Evolutionary conservation across 2,797 vertebrate species (phyloP), one percentile per base, ranked within the genome.

Genomic region (Pseudopleuronectes americanus): DNA sequence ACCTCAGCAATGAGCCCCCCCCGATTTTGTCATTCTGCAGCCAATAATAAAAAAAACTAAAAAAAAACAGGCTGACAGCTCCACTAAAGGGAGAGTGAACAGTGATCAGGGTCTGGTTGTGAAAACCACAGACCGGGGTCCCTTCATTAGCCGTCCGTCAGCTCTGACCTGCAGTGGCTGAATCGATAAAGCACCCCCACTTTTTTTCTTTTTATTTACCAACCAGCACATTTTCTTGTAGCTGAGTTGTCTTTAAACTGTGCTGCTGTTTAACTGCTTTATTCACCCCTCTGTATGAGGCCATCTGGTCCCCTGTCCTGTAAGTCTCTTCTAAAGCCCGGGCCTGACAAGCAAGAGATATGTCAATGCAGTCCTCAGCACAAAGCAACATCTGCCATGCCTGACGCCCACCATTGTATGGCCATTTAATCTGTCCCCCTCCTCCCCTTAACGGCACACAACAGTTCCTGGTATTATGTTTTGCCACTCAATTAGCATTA

Each of bases 401-500:
- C 96, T 95, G 96, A 97, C 97, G 95, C 96, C 96, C 95, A 95
- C 97, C 93, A 97, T 96, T 97, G 96, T 96, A 93, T 87, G 95
- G 95, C 97, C 97, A 95, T 96, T 98, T 98, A 98, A 98, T 95
- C 96, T 94, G 94, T 95, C 94, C 96, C 96, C 96, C 95, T 96
- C 96, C 96, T 94, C 95, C 96, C 94, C 95, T 94, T 95, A 95
- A 95, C 95, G 84, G 94, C 96, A 93, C 95, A 97, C 96, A 98
- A 97, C 97, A 97, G 97, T 95, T 95, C 96, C 96, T 95, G 93
- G 95, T 96, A 97, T 99, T 99, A 97, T 98, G 97, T 98, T 98
- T 99, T 98, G 96, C 96, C 96, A 99, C 97, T 99, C 97, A 99
- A 99, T 99, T 99, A 99, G 97, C 97, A 96, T 97, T 96, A 98